Base-by-base conservation (phyloP, 1,140 invertebrate species). In the Trichomalopsis sarcophagae region DNA sequence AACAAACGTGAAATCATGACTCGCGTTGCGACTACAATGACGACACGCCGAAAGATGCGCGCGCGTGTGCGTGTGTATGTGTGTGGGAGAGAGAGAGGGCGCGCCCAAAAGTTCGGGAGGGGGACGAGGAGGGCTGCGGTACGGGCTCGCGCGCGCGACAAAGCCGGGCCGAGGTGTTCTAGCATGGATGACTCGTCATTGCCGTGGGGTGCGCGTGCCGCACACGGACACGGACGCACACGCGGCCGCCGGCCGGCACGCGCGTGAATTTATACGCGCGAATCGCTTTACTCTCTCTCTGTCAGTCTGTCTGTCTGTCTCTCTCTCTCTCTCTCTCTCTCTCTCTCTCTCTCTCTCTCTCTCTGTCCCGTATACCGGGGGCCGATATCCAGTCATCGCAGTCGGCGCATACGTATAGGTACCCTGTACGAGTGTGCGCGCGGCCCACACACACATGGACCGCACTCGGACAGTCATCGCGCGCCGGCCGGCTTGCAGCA, bases 151-250 rank as follows among this genome's bases (percentile, higher is more conserved):
- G 68, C 68, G 68, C 68, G 27, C 68, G 68, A 84, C 84, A 88
- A 62, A 62, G 55, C 55, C 55, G 55, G 55, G 6, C 55, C 71
- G 88, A 84, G 92, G 92, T 92, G 92, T 92, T 91, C 91, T 92
- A 92, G 90, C 92, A 90, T 92, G 91, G 92, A 93, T 93, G 92
- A 93, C 92, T 92, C 92, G 92, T 93, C 92, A 93, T 93, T 92
- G 92, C 92, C 92, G 92, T 90, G 90, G 92, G 91, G 84, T 14
- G 84, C 50, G 68, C 91, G 92, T 92, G 92, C 92, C 91, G 17
- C 55, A 91, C 91, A 84, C 75, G 33, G 62, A 73, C 78, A 84
- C 75, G 71, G 33, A 79, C 91, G 33, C n/a, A 91, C 90, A 86
- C 84, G 87, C 74, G 75, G 81, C 76, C 83, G 84, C 83, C 81